These are phyloP conservation scores for Chloebia gouldiae DNA, from an alignment of 2,113 vertebrate genomes.

Conservation along the genomic window DNA sequence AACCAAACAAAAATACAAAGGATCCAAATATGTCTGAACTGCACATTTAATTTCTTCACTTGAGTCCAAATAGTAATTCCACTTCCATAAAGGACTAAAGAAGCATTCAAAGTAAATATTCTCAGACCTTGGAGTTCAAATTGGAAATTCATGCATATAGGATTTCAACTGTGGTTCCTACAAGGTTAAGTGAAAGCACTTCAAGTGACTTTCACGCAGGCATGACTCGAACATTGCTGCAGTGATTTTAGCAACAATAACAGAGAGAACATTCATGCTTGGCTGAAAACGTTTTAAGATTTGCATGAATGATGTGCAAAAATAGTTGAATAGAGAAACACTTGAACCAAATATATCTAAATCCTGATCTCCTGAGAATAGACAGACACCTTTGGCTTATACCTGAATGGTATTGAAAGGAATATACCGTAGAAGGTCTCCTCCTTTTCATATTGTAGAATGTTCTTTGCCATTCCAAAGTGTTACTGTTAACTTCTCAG, in stretches of 20 bases:
- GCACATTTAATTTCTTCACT: neutral
- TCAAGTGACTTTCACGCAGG: neutral
- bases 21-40: neutral
- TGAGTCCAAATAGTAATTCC: neutral
- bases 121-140: neutral
- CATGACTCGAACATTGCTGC: neutral
- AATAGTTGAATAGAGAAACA: neutral
- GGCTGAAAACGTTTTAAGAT: neutral
- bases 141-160: neutral
- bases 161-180: neutral
- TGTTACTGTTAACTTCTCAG: neutral
- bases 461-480: neutral
- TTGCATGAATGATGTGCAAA: neutral
- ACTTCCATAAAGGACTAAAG: neutral
- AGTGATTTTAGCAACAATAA: neutral
- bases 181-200: neutral
- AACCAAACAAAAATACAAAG: neutral
- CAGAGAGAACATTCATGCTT: neutral
- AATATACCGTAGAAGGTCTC: neutral
- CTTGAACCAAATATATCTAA: neutral
- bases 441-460: neutral
- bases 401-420: neutral
- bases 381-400: neutral
- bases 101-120: neutral
- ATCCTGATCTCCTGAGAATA: neutral